Evolutionary conservation across 2,888 invertebrate species (phyloP).

Genomic region (Drosophila colorata): DNA sequence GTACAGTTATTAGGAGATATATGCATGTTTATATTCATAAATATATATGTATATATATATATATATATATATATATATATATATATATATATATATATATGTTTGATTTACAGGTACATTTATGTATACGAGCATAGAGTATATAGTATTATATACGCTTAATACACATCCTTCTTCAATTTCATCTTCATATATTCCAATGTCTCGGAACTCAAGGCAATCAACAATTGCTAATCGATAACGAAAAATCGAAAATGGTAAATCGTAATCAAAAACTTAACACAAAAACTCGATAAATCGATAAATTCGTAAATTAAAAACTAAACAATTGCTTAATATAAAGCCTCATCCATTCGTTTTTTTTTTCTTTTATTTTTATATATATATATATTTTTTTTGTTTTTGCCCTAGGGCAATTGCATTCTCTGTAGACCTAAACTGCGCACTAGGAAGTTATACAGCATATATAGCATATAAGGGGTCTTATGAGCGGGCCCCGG

Average conservation of each 20-base stretch:
- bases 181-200: slow-evolving; percentile 17
- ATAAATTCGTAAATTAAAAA: slow-evolving; percentile 25
- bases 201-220: slow-evolving; percentile 23
- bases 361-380: neutral
- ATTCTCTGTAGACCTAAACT: slow-evolving; percentile 38
- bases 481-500: slow-evolving; percentile 8
- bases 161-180: slow-evolving; percentile 10
- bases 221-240: slow-evolving; percentile 27
- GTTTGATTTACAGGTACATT: slow-evolving; percentile 30
- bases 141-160: slow-evolving; percentile 27
- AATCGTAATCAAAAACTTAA: slow-evolving; percentile 22
- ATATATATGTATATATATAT: slow-evolving; percentile 7
- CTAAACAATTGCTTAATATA: slow-evolving; percentile 38
- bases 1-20: slow-evolving; percentile 37
- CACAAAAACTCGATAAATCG: slow-evolving; percentile 25
- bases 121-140: slow-evolving; percentile 35
- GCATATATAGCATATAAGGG: slow-evolving; percentile 34
- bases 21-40: slow-evolving; percentile 38
- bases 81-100: slow-evolving; percentile 11
- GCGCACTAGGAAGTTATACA: slow-evolving; percentile 58
- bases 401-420: slow-evolving; percentile 8
- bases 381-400: too few species aligned
- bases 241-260: slow-evolving; percentile 8
- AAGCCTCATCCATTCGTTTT: slow-evolving; percentile 42
- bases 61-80: slow-evolving; percentile 10